Conservation (phyloP, 64 coral and sea anemone genomes). For the Montipora sp. region DNA sequence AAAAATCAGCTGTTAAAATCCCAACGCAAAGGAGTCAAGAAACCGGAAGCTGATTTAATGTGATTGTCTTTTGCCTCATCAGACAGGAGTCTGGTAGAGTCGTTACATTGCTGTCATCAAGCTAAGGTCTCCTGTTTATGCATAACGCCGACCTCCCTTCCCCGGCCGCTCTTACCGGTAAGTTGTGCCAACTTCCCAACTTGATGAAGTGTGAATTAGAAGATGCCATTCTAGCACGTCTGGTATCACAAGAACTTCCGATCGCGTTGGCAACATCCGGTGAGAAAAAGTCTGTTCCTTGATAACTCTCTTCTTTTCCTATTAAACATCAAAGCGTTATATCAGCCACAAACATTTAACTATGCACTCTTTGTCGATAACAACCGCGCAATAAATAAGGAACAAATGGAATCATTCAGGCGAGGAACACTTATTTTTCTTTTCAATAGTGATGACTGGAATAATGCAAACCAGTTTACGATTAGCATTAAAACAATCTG, state of each 20-base stretch:
- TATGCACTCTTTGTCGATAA: slow-evolving; percentile 8
- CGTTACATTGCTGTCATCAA: too few relatives aligned
- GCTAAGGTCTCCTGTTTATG: too few relatives aligned
- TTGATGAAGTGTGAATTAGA: background rate
- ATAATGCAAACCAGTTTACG: too few relatives aligned
- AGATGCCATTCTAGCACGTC: background rate
- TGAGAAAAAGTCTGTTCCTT: background rate
- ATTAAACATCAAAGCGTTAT: background rate
- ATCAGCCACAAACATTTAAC: background rate
- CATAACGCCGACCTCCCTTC: too few relatives aligned
- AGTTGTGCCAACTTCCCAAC: too few relatives aligned
- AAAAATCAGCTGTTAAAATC: too few relatives aligned
- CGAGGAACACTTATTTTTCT: background rate
- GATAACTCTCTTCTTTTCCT: background rate
- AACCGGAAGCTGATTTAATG: too few relatives aligned
- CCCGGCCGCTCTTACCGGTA: too few relatives aligned
- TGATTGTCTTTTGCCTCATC: too few relatives aligned
- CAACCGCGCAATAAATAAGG: background rate
- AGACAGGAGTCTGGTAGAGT: too few relatives aligned
- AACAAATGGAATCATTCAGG: background rate
- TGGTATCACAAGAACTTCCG: slow-evolving; percentile 16
- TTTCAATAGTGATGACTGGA: background rate
- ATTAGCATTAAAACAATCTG: background rate
- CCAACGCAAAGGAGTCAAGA: too few relatives aligned
- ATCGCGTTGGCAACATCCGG: slow-evolving; percentile 22